A percentile compares a stretch with the other conserved stretches of the same genome.
phyloP scores from a whole-genome alignment of 1,140 invertebrate genomes.

The Protaetia brevitarsis region DNA sequence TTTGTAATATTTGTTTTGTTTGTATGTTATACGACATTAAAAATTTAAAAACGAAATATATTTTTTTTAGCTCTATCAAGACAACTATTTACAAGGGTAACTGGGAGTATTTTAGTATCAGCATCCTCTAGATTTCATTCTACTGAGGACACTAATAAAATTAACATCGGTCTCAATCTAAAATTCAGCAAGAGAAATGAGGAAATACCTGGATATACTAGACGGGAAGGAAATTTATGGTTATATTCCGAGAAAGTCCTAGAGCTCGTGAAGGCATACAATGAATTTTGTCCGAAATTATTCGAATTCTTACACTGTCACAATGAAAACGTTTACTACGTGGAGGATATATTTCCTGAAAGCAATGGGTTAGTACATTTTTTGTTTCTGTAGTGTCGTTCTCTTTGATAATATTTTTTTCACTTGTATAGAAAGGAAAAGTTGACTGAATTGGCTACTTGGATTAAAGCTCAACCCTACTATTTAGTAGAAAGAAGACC shows the following conservation, averaged over 20 bases:
- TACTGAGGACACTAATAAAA: constrained; percentile 48
- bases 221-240: constrained; percentile 69
- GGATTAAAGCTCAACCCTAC: constrained; percentile 69
- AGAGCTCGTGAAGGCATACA: constrained; percentile 68
- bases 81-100: constrained; percentile 76
- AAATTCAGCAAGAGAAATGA: constrained; percentile 83
- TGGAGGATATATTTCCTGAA: constrained; percentile 63
- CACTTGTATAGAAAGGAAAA: constrained; percentile 52
- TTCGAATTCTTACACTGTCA: constrained; percentile 60
- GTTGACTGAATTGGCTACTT: constrained; percentile 61
- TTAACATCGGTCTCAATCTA: constrained; percentile 88
- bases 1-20: neutral
- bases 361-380: constrained; percentile 48
- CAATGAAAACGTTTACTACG: constrained; percentile 56
- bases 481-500: constrained; percentile 56
- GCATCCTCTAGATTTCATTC: neutral
- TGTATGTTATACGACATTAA: constrained; percentile 45
- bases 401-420: neutral
- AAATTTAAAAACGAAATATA: constrained; percentile 63
- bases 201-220: constrained; percentile 79
- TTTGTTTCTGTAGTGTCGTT: neutral
- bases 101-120: constrained; percentile 67
- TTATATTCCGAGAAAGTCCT: constrained; percentile 76
- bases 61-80: constrained; percentile 59
- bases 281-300: constrained; percentile 68